A percentile compares a stretch with the other conserved stretches of the same genome.
Evolutionary conservation across 2,113 vertebrate species (phyloP).

Genomic region (Plecotus auritus): DNA sequence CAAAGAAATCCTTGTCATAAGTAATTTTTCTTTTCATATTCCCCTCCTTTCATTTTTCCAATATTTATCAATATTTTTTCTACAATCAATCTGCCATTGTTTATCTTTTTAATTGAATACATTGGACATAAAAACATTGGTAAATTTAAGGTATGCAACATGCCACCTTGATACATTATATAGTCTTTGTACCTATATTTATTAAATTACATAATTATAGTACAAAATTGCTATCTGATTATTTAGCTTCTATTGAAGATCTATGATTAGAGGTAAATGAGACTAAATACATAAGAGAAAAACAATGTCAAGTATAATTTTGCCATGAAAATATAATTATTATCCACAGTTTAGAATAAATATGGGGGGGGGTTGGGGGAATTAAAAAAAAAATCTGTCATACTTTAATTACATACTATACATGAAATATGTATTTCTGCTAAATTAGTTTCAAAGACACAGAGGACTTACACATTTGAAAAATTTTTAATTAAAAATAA

Average conservation of each 20-base stretch:
- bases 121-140: neutral
- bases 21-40: neutral
- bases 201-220: neutral
- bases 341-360: neutral
- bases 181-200: neutral
- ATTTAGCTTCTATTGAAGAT: neutral
- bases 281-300: neutral
- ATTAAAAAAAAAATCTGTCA: slow-evolving; percentile 35
- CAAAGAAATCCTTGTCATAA: neutral
- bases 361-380: neutral
- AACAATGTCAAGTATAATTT: neutral
- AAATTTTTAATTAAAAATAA: neutral
- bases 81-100: neutral
- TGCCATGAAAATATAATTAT: neutral
- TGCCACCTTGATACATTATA: neutral
- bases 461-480: neutral
- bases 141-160: neutral
- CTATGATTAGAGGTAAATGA: neutral
- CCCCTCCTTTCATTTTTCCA: neutral
- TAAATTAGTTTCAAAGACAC: slow-evolving; percentile 21
- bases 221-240: neutral
- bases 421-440: neutral
- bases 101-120: neutral
- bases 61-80: neutral
- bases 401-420: neutral